Evolutionary conservation across 1,140 invertebrate genomes (phyloP), one percentile per base, ranked within the genome.

Genomic region (Rhopalosiphum maidis): DNA sequence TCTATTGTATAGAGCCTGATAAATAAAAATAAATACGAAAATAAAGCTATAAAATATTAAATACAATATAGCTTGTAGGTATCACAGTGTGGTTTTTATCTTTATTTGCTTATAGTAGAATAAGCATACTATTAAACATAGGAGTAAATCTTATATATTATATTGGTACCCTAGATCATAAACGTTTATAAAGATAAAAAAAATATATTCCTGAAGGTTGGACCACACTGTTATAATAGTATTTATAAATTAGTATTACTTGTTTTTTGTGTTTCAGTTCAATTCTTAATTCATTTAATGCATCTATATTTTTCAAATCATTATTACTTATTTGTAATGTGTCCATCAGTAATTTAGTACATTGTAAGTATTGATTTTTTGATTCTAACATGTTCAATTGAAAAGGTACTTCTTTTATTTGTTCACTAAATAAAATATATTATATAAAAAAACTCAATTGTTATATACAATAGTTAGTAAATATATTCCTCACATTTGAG

Each of bases 311-410:
- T 90, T 97, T 96, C 83, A 99, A 95, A 89, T 96, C 96, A 41
- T 96, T 97, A 94, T 97, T 96, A 30, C 97, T 96, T 51, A 97
- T 96, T 37, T 96, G 95, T 6, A 97, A 95, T 4, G 97, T 97
- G 88, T 96, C 96, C 15, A 97, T 97, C 89, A 99, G 95, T 21
- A 97, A 96, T 94, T 97, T 96, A 86, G 98, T 98, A n/a, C 98
- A 98, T 95, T 97, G 97, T 83, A 99, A 95, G 95, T 98, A 99
- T 93, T 98, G 96, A 94, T 98, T 98, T 94, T 97, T 97, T 1
- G 96, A 95, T 90, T 98, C 95, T 94, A 96, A 96, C 93, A 96
- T 96, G 94, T 97, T 96, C 82, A 98, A 96, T 94, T 97, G 96
- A 83, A 97, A 96, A 93, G 98, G 97, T 68, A 98, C 97, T 95